A percentile compares a stretch with the other conserved stretches of the same genome.
phyloP scores from a whole-genome alignment of 1,140 invertebrate species.

The Diplogasteroides magnus region DNA sequence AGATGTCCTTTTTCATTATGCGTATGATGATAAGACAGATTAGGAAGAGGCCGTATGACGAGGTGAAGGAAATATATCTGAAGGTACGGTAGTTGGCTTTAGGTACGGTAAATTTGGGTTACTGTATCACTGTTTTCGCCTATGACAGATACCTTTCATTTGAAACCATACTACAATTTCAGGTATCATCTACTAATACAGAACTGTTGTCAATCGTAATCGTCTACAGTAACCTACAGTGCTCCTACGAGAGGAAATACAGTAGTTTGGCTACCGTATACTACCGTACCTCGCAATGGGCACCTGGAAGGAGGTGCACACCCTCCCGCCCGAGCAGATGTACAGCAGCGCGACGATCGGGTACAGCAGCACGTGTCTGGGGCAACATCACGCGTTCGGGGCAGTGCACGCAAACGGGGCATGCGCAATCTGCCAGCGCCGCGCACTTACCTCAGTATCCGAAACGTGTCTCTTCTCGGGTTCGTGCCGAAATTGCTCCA shows the following conservation, averaged over 20 bases:
- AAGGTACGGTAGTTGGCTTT: too few relatives aligned
- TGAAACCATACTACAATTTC: constrained; percentile 20
- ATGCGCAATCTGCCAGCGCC: too few relatives aligned
- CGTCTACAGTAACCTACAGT: constrained; percentile 24
- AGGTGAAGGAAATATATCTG: constrained; percentile 28
- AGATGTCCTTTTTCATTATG: not conserved
- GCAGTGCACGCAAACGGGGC: too few relatives aligned
- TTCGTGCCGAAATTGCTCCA: constrained; percentile 31
- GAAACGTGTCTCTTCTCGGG: constrained; percentile 17
- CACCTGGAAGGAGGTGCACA: constrained; percentile 23
- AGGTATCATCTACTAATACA: not conserved
- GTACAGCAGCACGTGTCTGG: constrained; percentile 27
- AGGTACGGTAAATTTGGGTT: too few relatives aligned
- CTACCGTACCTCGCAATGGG: constrained; percentile 26
- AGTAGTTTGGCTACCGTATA: too few relatives aligned
- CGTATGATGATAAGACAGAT: constrained; percentile 19
- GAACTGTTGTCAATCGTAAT: not conserved
- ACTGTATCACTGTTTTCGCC: too few relatives aligned
- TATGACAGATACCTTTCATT: too few relatives aligned
- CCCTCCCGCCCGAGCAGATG: constrained; percentile 16
- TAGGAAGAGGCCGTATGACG: constrained; percentile 29
- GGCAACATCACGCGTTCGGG: too few relatives aligned
- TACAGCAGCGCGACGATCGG: constrained; percentile 32
- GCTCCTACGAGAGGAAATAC: constrained; percentile 31
- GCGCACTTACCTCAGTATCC: too few relatives aligned